Evolutionary conservation across 2,113 vertebrate genomes (phyloP).

Genomic region (Poicephalus gulielmi): DNA sequence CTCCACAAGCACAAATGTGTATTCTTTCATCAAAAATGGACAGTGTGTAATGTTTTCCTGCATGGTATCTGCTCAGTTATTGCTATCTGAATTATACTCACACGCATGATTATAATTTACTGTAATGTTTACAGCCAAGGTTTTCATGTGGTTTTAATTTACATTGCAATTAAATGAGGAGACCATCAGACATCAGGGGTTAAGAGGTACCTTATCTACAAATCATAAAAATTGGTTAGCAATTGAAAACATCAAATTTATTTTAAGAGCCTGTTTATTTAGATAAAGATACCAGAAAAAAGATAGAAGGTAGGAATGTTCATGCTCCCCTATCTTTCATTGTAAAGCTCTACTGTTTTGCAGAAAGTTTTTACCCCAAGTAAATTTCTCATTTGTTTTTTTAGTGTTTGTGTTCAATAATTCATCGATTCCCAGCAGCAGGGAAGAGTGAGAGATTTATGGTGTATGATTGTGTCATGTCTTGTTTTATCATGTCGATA

Average conservation of each 20-base stretch:
- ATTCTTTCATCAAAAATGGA: constrained; percentile 41
- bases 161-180: constrained; percentile 48
- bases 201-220: constrained; percentile 58
- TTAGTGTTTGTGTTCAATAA: constrained; percentile 87
- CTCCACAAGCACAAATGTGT: background rate
- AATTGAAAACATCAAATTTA: constrained; percentile 41
- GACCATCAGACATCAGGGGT: constrained; percentile 4
- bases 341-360: constrained; percentile 58
- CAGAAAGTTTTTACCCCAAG: constrained; percentile 82
- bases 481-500: constrained; percentile 90
- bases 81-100: constrained; percentile 49
- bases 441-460: constrained; percentile 88
- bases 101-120: constrained; percentile 63
- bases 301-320: background rate
- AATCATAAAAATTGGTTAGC: constrained; percentile 53
- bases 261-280: constrained; percentile 44
- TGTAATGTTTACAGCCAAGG: constrained; percentile 61
- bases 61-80: constrained; percentile 41
- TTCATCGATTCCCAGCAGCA: constrained; percentile 86
- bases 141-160: constrained; percentile 64
- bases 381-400: constrained; percentile 86
- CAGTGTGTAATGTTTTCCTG: constrained; percentile 44
- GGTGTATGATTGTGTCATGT: constrained; percentile 90
- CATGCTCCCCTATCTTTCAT: constrained; percentile 26
- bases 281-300: constrained; percentile 22